These are phyloP conservation scores for Cephus runcator DNA, from an alignment of 2,888 invertebrate genomes.

Conservation along the genomic window DNA sequence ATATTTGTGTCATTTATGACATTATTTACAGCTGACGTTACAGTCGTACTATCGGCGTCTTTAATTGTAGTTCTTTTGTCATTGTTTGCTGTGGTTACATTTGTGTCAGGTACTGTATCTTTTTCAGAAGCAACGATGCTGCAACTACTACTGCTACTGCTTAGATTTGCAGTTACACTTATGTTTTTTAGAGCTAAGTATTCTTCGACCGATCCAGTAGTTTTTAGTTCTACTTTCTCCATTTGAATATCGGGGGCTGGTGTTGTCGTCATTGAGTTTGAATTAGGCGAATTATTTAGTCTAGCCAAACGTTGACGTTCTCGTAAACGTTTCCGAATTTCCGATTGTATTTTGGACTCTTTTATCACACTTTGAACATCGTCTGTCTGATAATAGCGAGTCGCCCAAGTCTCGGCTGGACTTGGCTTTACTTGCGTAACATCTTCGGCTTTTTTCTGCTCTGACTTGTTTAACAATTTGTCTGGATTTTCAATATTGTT, in stretches of 20 bases:
- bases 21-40: not conserved
- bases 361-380: slow-evolving; percentile 62
- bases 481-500: not conserved
- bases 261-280: slow-evolving; percentile 17
- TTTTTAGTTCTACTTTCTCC: slow-evolving; percentile 30
- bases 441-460: not conserved
- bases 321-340: slow-evolving; percentile 60
- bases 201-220: slow-evolving; percentile 60
- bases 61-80: not conserved
- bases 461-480: not conserved
- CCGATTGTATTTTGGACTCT: slow-evolving; percentile 63
- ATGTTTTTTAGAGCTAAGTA: slow-evolving; percentile 56
- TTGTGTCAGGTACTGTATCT: not conserved
- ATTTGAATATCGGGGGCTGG: slow-evolving; percentile 17
- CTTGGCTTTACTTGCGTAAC: not conserved
- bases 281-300: slow-evolving; percentile 49
- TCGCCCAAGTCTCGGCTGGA: slow-evolving; percentile 59
- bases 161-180: slow-evolving; percentile 13
- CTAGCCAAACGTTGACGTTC: slow-evolving; percentile 59
- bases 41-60: not conserved
- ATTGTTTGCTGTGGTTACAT: not conserved
- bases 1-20: not conserved
- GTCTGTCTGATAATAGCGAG: slow-evolving; percentile 62
- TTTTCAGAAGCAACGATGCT: not conserved
- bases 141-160: slow-evolving; percentile 9